phyloP scores from a whole-genome alignment of 1,140 invertebrate species.

The Formica exsecta region DNA sequence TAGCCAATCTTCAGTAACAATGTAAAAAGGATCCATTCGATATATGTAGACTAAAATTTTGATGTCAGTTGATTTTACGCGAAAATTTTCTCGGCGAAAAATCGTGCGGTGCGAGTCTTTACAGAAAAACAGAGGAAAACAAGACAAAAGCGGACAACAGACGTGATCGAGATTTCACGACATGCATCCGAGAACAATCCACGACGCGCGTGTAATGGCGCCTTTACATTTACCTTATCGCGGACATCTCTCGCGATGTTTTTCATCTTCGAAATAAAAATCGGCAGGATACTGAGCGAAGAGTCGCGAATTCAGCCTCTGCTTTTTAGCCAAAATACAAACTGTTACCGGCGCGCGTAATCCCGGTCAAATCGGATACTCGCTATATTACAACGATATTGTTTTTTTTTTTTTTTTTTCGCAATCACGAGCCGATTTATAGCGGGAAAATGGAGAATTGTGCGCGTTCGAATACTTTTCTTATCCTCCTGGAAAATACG shows the following conservation, averaged over 20 bases:
- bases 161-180: constrained; percentile 36
- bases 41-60: neutral
- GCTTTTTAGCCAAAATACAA: constrained; percentile 2
- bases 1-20: neutral
- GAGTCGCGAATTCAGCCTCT: constrained; percentile 23
- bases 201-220: neutral
- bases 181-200: neutral
- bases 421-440: neutral
- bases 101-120: constrained; percentile 54
- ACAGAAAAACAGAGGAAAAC: constrained; percentile 62
- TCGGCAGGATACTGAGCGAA: constrained; percentile 11
- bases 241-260: constrained; percentile 16
- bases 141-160: constrained; percentile 58
- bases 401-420: neutral
- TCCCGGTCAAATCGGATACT: neutral
- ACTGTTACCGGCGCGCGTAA: constrained; percentile 1
- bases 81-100: neutral
- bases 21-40: neutral
- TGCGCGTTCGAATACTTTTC: constrained; percentile 13
- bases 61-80: neutral
- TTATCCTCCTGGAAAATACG: constrained; percentile 49
- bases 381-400: constrained; percentile 37
- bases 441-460: too few species aligned
- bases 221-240: neutral
- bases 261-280: neutral